Conservation (phyloP, 1,140 invertebrate species). For the Amphibalanus amphitrite region DNA sequence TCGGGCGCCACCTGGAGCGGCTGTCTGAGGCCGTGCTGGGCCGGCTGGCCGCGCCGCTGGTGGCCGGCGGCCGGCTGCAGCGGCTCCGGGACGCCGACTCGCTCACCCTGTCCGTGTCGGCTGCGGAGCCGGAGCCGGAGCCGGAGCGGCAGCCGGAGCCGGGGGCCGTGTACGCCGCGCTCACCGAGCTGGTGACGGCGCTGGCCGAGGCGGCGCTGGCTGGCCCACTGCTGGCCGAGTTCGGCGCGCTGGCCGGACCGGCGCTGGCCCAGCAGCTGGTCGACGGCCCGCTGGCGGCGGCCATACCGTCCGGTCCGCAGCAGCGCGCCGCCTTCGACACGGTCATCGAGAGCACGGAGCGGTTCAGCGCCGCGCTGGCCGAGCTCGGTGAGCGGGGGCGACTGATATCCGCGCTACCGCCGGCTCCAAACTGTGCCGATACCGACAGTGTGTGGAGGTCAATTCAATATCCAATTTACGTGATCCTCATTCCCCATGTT, state of each 20-base stretch:
- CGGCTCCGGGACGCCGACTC: neutral
- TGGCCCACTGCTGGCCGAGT: neutral
- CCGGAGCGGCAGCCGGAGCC: too few relatives aligned
- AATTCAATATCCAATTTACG: too few relatives aligned
- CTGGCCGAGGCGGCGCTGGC: neutral
- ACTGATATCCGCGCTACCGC: too few relatives aligned
- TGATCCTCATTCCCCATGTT: too few relatives aligned
- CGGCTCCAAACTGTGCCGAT: too few relatives aligned
- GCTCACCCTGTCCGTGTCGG: neutral
- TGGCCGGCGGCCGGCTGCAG: neutral
- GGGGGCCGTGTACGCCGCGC: neutral
- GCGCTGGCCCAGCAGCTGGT: neutral
- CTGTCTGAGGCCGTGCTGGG: neutral
- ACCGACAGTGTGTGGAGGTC: too few relatives aligned
- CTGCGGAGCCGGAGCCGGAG: neutral
- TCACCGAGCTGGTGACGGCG: neutral
- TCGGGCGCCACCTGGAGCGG: neutral
- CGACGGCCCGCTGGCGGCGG: neutral
- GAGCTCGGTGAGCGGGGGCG: neutral
- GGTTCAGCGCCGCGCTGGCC: neutral
- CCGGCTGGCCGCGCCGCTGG: neutral
- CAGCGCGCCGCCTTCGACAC: neutral
- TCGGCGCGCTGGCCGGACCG: neutral
- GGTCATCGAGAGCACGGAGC: neutral
- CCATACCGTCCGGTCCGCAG: neutral